Percentiles rank a stretch among this genome's conserved stretches.
phyloP scores from a whole-genome alignment of 1,140 invertebrate genomes.

The Ips nitidus region DNA sequence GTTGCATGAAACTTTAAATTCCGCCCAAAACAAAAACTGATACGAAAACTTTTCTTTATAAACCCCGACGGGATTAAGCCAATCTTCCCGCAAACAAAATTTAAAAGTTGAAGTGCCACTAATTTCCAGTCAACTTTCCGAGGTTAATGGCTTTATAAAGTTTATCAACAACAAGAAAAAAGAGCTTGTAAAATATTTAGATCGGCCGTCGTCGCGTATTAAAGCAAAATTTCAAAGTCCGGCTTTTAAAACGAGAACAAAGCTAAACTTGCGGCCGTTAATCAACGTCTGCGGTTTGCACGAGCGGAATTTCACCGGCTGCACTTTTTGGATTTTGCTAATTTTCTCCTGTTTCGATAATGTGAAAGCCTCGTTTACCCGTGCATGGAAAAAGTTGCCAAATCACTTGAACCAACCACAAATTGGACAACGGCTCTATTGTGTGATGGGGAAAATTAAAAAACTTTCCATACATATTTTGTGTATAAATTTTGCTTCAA shows the following conservation, averaged over 20 bases:
- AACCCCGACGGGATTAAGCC: not conserved
- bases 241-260: slow-evolving; percentile 3
- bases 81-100: slow-evolving; percentile 3
- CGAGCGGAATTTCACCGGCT: slow-evolving; percentile 6
- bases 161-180: not conserved
- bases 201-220: not conserved
- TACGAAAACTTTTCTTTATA: not conserved
- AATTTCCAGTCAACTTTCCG: not conserved
- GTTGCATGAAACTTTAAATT: not conserved
- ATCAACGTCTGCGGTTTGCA: slow-evolving; percentile 10
- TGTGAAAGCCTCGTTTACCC: not conserved
- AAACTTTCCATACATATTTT: no score
- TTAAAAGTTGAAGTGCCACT: slow-evolving; percentile 4
- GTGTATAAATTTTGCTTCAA: no score
- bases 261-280: slow-evolving; percentile 7
- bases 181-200: slow-evolving; percentile 4
- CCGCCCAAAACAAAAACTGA: not conserved
- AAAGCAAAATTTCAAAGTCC: not conserved
- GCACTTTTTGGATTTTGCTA: slow-evolving; percentile 10
- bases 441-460: no score
- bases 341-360: not conserved
- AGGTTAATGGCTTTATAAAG: slow-evolving; percentile 5
- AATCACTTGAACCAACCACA: no score
- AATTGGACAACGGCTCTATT: no score
- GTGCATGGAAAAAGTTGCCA: no score